These are phyloP conservation scores for Sarcophaga variegata DNA, from an alignment of 2,888 invertebrate species.

Conservation along the genomic window DNA sequence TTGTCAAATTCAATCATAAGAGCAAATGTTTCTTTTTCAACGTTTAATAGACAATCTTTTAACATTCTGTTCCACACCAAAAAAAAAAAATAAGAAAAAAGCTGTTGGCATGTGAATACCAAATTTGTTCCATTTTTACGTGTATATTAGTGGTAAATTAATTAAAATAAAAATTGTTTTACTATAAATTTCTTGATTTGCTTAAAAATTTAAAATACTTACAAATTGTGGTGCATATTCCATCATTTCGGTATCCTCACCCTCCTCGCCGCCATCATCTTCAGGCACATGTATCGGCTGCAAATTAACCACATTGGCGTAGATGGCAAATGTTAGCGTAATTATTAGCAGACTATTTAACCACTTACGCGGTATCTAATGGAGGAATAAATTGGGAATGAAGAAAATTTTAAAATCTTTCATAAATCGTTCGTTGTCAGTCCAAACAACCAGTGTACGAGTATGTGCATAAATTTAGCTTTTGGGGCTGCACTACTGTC, in stretches of 20 bases:
- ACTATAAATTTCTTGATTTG: constrained; percentile 12
- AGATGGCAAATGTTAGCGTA: constrained; percentile 62
- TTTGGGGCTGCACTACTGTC: background rate
- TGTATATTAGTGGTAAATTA: constrained; percentile 14
- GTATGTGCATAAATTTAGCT: constrained; percentile 8
- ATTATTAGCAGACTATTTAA: constrained; percentile 63
- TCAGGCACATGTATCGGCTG: constrained; percentile 72
- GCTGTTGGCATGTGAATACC: background rate
- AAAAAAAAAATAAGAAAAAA: background rate
- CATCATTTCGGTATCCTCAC: constrained; percentile 76
- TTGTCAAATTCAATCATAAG: background rate
- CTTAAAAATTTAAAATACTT: constrained; percentile 72
- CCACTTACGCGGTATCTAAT: constrained; percentile 63
- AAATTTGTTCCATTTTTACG: constrained; percentile 17
- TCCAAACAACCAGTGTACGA: background rate
- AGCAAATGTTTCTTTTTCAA: background rate
- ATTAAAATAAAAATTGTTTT: constrained; percentile 4
- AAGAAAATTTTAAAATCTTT: constrained; percentile 31
- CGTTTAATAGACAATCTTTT: no score
- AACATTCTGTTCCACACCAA: background rate
- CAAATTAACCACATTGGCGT: constrained; percentile 63
- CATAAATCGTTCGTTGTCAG: constrained; percentile 43
- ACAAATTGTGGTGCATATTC: constrained; percentile 80
- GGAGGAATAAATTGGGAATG: background rate
- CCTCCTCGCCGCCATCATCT: constrained; percentile 63